Conservation (phyloP, 2,888 invertebrate species). For the Drosophila merina region DNA sequence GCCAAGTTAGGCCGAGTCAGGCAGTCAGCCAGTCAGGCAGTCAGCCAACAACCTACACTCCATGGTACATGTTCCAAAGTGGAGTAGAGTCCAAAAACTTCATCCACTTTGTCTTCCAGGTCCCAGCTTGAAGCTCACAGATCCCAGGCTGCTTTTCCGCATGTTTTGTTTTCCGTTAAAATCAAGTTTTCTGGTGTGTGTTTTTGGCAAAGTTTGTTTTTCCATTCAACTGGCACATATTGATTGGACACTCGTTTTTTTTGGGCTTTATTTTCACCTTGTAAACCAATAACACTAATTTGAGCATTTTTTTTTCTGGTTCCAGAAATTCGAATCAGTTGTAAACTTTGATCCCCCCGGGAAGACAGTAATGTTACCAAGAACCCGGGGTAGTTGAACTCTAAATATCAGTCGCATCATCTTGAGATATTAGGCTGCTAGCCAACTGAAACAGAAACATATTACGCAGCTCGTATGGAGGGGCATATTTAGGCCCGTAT, state of each 20-base stretch:
- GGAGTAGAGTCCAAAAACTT: conserved; percentile 40
- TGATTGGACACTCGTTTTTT: conserved; percentile 52
- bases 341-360: conserved; percentile 25
- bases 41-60: conserved; percentile 69
- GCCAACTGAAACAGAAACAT: conserved; percentile 41
- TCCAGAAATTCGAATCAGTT: conserved; percentile 5
- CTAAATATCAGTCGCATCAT: conserved; percentile 76
- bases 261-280: conserved; percentile 44
- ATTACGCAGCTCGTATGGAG: conserved; percentile 16
- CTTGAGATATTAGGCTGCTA: conserved; percentile 61
- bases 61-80: conserved; percentile 19
- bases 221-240: conserved; percentile 46
- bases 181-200: conserved; percentile 45
- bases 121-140: conserved; percentile 6
- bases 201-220: conserved; percentile 20
- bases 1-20: conserved; percentile 39
- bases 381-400: conserved; percentile 47
- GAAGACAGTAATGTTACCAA: conserved; percentile 4
- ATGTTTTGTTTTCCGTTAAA: conserved; percentile 47
- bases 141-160: conserved; percentile 69
- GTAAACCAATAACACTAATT: conserved; percentile 47
- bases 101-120: conserved; percentile 57
- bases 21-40: conserved; percentile 19
- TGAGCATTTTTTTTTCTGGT: conserved; percentile 25
- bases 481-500: background rate